phyloP scores from a whole-genome alignment of 2,888 invertebrate genomes.

The Noctua janthina region DNA sequence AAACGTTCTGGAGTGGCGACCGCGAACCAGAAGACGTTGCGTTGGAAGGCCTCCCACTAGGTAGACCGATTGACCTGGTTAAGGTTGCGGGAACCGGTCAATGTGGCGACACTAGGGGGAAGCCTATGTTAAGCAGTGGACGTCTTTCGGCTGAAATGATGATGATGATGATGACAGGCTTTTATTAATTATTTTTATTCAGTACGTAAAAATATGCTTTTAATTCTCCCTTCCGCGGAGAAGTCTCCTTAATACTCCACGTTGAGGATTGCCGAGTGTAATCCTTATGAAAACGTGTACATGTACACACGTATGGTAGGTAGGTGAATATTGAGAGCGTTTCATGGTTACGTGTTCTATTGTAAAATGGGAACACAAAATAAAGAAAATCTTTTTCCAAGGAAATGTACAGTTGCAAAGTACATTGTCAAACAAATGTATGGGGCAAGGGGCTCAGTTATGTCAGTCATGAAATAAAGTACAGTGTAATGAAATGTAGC shows the following conservation, averaged over 20 bases:
- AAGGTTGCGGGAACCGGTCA: no score
- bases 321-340: neutral
- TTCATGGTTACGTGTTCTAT: no score
- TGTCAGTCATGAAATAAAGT: neutral
- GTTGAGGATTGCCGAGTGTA: neutral
- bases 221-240: neutral
- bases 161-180: neutral
- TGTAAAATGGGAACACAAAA: neutral
- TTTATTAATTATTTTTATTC: slow-evolving; percentile 4
- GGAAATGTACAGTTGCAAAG: neutral
- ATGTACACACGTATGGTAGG: neutral
- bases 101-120: no score
- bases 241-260: neutral
- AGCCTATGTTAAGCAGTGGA: no score
- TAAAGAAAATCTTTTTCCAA: neutral
- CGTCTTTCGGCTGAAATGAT: no score
- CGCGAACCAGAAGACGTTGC: no score
- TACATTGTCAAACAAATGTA: neutral
- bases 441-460: neutral
- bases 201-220: slow-evolving; percentile 2
- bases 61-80: no score
- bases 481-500: neutral
- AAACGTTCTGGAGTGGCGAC: no score
- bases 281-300: slow-evolving; percentile 1
- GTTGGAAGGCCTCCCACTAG: no score